Conservation (phyloP, 2,797 vertebrate species). For the Lemur catta region DNA sequence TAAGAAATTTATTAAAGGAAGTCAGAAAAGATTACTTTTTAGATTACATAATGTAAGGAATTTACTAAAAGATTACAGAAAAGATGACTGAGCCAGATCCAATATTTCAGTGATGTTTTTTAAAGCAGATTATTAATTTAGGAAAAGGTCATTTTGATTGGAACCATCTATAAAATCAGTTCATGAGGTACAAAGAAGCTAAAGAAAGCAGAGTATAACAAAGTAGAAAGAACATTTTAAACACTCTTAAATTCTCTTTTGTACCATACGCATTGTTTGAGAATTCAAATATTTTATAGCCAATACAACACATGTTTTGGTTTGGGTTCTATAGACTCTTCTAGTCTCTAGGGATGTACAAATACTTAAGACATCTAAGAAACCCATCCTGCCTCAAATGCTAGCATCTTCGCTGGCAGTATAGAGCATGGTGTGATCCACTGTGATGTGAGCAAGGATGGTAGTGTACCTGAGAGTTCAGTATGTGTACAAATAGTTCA, state of each 20-base stretch:
- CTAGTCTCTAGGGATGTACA: not conserved
- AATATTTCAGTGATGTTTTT: not conserved
- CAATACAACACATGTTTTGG: not conserved
- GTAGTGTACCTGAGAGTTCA: no score
- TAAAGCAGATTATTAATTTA: not conserved
- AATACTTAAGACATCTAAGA: not conserved
- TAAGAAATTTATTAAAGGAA: not conserved
- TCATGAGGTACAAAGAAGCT: not conserved
- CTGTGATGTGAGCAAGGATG: not conserved
- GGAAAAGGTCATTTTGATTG: not conserved
- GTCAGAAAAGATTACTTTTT: not conserved
- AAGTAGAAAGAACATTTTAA: not conserved
- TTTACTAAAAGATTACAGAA: not conserved
- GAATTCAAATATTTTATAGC: not conserved
- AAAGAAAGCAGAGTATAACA: not conserved
- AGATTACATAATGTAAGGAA: not conserved
- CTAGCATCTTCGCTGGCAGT: not conserved
- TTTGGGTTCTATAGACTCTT: not conserved
- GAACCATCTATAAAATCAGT: not conserved
- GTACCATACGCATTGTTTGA: not conserved
- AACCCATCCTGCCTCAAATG: not conserved
- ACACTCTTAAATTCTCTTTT: not conserved
- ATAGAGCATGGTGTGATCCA: not conserved
- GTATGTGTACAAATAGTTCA: not conserved
- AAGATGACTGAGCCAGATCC: not conserved